phyloP scores from a whole-genome alignment of 2,113 vertebrate species.

The Phalacrocorax brasilianus region DNA sequence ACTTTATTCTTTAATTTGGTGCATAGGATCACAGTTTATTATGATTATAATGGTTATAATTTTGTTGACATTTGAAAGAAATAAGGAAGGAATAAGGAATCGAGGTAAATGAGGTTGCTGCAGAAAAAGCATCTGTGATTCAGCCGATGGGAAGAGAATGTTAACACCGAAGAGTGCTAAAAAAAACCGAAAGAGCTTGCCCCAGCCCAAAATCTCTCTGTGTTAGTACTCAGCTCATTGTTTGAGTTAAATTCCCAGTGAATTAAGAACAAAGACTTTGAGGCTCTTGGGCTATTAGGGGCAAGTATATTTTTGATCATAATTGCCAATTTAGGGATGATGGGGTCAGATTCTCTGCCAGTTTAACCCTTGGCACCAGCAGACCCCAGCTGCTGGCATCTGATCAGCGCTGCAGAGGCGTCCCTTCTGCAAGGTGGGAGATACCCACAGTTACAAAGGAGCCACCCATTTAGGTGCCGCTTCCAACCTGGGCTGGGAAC shows the following conservation, averaged over 20 bases:
- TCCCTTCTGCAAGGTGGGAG: too few relatives aligned
- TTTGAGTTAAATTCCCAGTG: not conserved
- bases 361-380: not conserved
- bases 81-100: not conserved
- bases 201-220: not conserved
- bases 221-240: not conserved
- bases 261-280: not conserved
- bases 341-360: not conserved
- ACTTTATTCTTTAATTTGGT: slow-evolving; percentile 7
- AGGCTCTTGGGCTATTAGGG: not conserved
- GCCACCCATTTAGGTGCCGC: too few relatives aligned
- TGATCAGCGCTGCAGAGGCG: not conserved
- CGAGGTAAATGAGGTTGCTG: not conserved
- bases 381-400: not conserved
- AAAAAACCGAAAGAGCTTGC: not conserved
- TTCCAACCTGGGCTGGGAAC: not conserved
- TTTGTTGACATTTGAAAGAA: slow-evolving; percentile 50
- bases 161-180: accelerated
- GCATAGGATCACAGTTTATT: slow-evolving; percentile 1
- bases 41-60: not conserved
- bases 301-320: not conserved
- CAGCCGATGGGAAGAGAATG: not conserved
- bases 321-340: not conserved
- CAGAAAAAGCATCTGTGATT: not conserved
- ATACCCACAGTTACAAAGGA: not conserved